Conservation (phyloP, 2,797 vertebrate genomes). For the Jordanella pulchra region DNA sequence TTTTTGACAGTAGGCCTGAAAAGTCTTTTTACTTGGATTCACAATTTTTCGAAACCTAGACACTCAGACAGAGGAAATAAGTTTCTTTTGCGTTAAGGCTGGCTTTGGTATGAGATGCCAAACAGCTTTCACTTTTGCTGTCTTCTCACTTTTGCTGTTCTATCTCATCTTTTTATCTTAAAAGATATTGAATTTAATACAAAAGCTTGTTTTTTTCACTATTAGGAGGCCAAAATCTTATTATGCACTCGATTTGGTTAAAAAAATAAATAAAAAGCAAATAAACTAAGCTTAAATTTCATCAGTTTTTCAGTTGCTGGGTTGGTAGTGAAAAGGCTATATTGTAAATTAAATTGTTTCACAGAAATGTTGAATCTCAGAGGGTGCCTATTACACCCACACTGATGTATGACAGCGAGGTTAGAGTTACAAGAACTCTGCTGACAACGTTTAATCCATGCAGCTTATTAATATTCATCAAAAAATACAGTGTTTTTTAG, state of each 20-base stretch:
- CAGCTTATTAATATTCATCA: conserved; percentile 50
- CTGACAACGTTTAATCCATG: conserved; percentile 38
- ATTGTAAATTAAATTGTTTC: conserved; percentile 24
- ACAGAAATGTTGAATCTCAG: conserved; percentile 17
- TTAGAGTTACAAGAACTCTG: conserved; percentile 31
- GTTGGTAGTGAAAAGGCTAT: conserved; percentile 5
- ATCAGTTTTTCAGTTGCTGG: background rate
- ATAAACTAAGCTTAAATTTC: background rate
- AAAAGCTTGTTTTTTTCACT: background rate
- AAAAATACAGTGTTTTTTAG: conserved; percentile 17
- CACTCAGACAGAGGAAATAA: background rate
- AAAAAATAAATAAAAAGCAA: background rate
- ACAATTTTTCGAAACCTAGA: background rate
- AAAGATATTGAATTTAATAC: background rate
- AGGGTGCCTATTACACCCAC: conserved; percentile 35
- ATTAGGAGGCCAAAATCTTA: background rate
- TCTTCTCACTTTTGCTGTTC: no score
- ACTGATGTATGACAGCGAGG: conserved; percentile 45
- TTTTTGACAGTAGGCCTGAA: background rate
- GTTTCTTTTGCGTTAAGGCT: background rate
- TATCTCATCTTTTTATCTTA: background rate
- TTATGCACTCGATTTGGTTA: background rate
- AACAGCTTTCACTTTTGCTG: background rate
- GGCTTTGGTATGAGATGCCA: background rate
- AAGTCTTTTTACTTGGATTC: background rate